Percentiles rank a stretch among this genome's conserved stretches.
Conservation (phyloP, 2,113 vertebrate genomes). For the Neolamprologus modestus region DNA sequence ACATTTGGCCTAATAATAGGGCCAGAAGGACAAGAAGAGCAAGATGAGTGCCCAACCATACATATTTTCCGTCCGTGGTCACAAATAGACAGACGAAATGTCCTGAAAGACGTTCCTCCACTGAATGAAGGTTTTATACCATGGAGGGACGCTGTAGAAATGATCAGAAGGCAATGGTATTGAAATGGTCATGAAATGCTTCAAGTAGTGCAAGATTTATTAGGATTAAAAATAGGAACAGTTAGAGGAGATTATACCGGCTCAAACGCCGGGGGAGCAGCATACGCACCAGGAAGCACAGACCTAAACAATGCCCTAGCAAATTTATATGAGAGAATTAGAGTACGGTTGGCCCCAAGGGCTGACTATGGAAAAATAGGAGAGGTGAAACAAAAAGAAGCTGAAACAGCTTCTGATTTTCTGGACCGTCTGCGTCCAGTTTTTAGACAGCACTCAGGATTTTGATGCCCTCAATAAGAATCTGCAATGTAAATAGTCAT, state of each 20-base stretch:
- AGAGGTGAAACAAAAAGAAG: not conserved
- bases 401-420: not conserved
- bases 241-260: not conserved
- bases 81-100: accelerated
- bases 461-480: not conserved
- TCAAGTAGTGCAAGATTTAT: not conserved
- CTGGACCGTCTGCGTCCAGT: not conserved
- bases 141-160: not conserved
- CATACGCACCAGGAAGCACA: accelerated
- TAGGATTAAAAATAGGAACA: not conserved
- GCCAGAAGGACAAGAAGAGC: too few species aligned
- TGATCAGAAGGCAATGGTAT: not conserved
- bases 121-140: not conserved
- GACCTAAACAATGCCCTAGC: not conserved
- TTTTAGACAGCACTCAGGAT: not conserved
- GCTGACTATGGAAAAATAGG: not conserved
- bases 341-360: accelerated
- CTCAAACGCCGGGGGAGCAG: accelerated
- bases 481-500: not conserved
- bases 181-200: not conserved
- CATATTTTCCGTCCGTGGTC: not conserved
- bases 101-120: not conserved
- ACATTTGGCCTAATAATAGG: not conserved
- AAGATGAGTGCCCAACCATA: too few species aligned
- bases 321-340: not conserved